phyloP scores from a whole-genome alignment of 2,113 vertebrate genomes.

The Spea multiplicata region DNA sequence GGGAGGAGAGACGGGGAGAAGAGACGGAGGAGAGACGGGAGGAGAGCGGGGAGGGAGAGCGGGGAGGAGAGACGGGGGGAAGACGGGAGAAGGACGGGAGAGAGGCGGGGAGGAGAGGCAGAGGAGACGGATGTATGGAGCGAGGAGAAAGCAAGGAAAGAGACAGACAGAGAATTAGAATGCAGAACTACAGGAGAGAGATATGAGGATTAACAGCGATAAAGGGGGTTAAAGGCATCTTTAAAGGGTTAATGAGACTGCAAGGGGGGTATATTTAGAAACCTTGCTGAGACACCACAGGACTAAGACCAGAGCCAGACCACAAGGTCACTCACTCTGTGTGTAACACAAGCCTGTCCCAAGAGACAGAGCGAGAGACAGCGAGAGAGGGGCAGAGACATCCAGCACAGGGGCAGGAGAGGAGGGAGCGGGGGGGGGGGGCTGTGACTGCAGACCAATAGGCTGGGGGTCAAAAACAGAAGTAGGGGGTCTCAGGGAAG shows the following conservation, averaged over 20 bases:
- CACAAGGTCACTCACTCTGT: constrained; percentile 27
- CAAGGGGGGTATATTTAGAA: constrained; percentile 24
- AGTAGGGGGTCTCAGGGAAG: too few species aligned
- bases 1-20: too few species aligned
- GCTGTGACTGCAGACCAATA: too few species aligned
- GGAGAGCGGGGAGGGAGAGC: too few species aligned
- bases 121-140: not conserved
- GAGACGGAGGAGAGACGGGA: too few species aligned
- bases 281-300: constrained; percentile 10
- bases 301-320: constrained; percentile 14
- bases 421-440: not conserved
- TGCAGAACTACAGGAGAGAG: not conserved
- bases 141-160: not conserved
- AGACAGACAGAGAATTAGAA: not conserved
- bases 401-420: not conserved
- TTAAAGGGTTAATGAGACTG: not conserved
- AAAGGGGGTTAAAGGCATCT: not conserved
- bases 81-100: too few species aligned
- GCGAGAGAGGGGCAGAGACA: not conserved
- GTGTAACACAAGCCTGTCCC: constrained; percentile 8
- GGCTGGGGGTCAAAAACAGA: too few species aligned
- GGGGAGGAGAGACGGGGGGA: too few species aligned
- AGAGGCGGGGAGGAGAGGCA: not conserved
- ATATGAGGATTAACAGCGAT: not conserved
- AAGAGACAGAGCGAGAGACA: not conserved